Evolutionary conservation across 64 coral and sea anemone species (phyloP).

Genomic region (Porites lutea): DNA sequence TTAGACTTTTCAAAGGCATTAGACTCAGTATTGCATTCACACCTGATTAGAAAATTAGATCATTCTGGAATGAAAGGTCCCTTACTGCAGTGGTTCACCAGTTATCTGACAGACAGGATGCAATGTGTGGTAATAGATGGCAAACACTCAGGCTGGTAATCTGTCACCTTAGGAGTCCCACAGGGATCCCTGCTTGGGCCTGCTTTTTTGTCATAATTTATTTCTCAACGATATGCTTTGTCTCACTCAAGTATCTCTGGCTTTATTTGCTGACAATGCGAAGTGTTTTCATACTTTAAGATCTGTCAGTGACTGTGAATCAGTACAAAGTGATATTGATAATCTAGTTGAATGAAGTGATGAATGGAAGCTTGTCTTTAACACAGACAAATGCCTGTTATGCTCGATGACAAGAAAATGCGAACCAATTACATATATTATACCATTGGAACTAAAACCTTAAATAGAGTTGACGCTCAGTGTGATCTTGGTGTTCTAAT

Average conservation of each 20-base stretch:
- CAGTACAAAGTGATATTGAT: constrained; percentile 63
- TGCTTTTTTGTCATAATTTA: constrained; percentile 36
- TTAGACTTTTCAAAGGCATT: too few species aligned
- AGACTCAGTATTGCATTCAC: too few species aligned
- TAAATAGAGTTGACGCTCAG: too few species aligned
- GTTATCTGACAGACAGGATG: too few species aligned
- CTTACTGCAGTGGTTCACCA: too few species aligned
- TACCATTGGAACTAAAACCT: too few species aligned
- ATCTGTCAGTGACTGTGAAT: constrained; percentile 12
- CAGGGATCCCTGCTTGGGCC: background rate
- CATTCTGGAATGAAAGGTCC: too few species aligned
- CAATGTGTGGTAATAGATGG: too few species aligned
- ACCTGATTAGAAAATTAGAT: too few species aligned
- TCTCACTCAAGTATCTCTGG: constrained; percentile 3
- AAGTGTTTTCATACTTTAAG: constrained; percentile 51
- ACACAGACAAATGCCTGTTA: constrained; percentile 61
- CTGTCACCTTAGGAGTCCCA: constrained; percentile 11
- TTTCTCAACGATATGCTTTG: constrained; percentile 68
- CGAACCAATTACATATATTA: constrained; percentile 7
- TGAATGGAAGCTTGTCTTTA: background rate
- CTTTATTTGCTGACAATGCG: constrained; percentile 61
- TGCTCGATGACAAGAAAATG: constrained; percentile 34
- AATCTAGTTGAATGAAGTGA: constrained; percentile 27
- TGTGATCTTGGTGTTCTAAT: too few species aligned
- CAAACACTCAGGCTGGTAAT: background rate